Base-by-base conservation (phyloP, 35 echinoderm and acorn worm genomes). In the Lytechinus pictus region DNA sequence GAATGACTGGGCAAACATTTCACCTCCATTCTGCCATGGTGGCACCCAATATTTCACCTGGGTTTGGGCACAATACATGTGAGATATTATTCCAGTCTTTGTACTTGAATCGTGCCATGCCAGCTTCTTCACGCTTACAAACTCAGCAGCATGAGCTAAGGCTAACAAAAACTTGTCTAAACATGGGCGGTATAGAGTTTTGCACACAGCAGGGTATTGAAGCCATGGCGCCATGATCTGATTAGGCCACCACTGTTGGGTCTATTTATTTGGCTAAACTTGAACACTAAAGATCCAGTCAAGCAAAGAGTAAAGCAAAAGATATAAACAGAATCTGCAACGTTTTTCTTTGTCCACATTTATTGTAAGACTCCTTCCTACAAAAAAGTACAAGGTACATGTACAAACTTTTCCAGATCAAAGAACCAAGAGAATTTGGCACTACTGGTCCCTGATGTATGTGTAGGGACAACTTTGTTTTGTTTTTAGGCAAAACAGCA, bases 91-190 rank as follows among this genome's bases (percentile, higher is more conserved):
- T 79, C 66, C 66, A 79, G n/a, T 79, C 66, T 16, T n/a, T 14
- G 12, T 79, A 79, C 66, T 79, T 79, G 66, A n/a, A 79, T 79
- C 66, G 66, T 79, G 66, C 66, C 66, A 6, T 79, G 66, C 66
- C 66, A 7, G 19, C 19, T 79, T 79, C 66, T 79, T 79, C 88
- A 90, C 88, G 52, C 88, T 90, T 90, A 44, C 88, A 90, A 58
- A 90, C 92, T 19, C 9, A 55, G 92, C 92, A 57, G 54, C 53
- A 93, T 93, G 53, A 54, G 53, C 91, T 13, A 54, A 93, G 53
- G 19, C 53, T 54, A 57, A 93, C 92, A 93, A 93, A 93, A 79
- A 93, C 29, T 93, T 93, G 92, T 93, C 92, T 54, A 93, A 93
- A 93, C 92, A 93, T 93, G 92, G 54, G 92, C 55, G 54, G 92